These are phyloP conservation scores for Ciconia nigra DNA, from an alignment of 2,797 vertebrate genomes.

Conservation along the genomic window DNA sequence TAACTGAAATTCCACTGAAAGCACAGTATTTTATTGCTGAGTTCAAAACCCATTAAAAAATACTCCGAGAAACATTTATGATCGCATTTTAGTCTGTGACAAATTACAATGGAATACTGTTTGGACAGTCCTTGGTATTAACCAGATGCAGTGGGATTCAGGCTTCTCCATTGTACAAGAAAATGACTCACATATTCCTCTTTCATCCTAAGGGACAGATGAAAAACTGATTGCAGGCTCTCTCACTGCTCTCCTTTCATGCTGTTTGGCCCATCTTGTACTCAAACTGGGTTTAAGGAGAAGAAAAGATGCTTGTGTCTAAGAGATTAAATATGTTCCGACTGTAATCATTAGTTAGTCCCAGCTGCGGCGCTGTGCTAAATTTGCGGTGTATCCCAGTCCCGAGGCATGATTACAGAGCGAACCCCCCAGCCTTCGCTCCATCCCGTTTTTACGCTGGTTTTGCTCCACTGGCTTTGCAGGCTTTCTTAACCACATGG, in stretches of 20 bases:
- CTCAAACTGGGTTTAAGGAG: neutral
- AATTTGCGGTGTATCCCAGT: neutral
- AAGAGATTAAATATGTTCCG: neutral
- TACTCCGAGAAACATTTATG: neutral
- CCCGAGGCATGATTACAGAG: neutral
- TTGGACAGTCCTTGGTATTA: conserved; percentile 15
- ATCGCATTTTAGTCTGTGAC: neutral
- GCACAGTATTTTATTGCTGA: neutral
- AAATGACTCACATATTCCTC: conserved; percentile 27
- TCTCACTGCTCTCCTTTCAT: neutral
- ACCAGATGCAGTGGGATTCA: neutral
- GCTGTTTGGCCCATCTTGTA: neutral
- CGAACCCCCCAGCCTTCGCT: neutral
- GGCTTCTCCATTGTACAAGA: neutral
- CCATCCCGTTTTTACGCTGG: neutral
- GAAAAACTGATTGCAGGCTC: neutral
- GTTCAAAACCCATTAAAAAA: neutral
- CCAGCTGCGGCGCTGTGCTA: neutral
- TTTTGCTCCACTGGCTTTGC: neutral
- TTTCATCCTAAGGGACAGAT: conserved; percentile 14
- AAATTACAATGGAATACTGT: neutral
- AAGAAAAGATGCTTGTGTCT: neutral
- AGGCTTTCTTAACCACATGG: neutral
- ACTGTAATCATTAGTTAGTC: neutral
- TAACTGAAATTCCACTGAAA: neutral